These are phyloP conservation scores for Formica exsecta DNA, from an alignment of 1,140 invertebrate species.

Conservation along the genomic window DNA sequence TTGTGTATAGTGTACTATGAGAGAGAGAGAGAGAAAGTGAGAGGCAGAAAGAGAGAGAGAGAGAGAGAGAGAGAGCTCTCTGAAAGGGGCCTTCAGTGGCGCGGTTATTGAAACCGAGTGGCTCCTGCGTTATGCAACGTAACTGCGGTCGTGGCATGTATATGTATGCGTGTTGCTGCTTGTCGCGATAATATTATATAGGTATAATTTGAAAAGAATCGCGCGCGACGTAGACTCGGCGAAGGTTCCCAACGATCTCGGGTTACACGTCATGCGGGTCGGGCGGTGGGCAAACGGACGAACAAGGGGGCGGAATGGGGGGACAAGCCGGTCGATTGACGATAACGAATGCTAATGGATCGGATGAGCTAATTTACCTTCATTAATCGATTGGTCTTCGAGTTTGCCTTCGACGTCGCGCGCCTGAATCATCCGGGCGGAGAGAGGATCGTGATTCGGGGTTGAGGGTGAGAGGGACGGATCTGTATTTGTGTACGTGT, in stretches of 20 bases:
- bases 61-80: constrained; percentile 37
- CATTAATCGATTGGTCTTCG: constrained; percentile 83
- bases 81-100: constrained; percentile 44
- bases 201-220: constrained; percentile 72
- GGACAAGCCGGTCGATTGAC: constrained; percentile 80
- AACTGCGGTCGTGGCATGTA: constrained; percentile 16
- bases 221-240: constrained; percentile 34
- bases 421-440: constrained; percentile 56
- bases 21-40: neutral
- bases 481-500: neutral
- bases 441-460: constrained; percentile 34
- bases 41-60: neutral
- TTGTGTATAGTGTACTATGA: constrained; percentile 42
- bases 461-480: neutral
- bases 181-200: constrained; percentile 55
- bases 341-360: constrained; percentile 84
- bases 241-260: constrained; percentile 80
- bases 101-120: constrained; percentile 51
- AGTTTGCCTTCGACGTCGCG: constrained; percentile 69
- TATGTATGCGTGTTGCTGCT: constrained; percentile 5
- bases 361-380: constrained; percentile 84
- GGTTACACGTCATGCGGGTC: constrained; percentile 81
- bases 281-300: constrained; percentile 67
- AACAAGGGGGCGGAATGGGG: constrained; percentile 63
- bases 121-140: constrained; percentile 56